phyloP scores from a whole-genome alignment of 2,888 invertebrate species.

The Pemphredon lugubris region DNA sequence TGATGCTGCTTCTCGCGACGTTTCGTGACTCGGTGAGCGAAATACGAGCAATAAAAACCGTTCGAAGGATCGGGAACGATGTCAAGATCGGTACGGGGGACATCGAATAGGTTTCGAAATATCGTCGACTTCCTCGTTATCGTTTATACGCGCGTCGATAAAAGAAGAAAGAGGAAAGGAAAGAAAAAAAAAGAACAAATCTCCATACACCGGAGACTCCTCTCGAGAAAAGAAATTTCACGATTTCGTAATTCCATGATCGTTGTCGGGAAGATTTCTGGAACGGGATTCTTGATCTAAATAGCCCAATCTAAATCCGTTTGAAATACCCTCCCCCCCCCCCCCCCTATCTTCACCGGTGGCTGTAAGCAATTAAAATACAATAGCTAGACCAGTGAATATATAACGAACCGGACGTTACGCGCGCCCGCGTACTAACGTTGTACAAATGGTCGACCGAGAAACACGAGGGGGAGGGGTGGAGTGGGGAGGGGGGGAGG shows the following conservation, averaged over 20 bases:
- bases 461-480: constrained; percentile 49
- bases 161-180: no score
- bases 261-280: no score
- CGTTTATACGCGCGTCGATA: no score
- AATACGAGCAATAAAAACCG: constrained; percentile 72
- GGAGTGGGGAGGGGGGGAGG: no score
- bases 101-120: background rate
- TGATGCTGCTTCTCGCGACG: constrained; percentile 15
- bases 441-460: constrained; percentile 50
- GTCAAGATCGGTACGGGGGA: background rate
- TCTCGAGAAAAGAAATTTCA: no score
- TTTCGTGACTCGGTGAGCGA: constrained; percentile 55
- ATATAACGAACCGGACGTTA: constrained; percentile 41
- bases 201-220: no score
- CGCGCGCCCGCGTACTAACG: constrained; percentile 36
- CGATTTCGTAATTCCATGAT: no score
- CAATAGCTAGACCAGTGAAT: constrained; percentile 41
- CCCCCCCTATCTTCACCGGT: no score
- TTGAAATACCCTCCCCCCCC: no score
- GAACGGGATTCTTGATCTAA: no score
- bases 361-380: constrained; percentile 54
- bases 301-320: no score
- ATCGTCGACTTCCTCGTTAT: background rate
- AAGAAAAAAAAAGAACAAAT: no score
- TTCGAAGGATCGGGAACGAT: constrained; percentile 43